Percentiles rank a stretch among this genome's conserved stretches.
These are phyloP conservation scores for human (Homo sapiens) DNA, from an alignment of 2,113 vertebrate species.

Conservation along the genomic window DNA sequence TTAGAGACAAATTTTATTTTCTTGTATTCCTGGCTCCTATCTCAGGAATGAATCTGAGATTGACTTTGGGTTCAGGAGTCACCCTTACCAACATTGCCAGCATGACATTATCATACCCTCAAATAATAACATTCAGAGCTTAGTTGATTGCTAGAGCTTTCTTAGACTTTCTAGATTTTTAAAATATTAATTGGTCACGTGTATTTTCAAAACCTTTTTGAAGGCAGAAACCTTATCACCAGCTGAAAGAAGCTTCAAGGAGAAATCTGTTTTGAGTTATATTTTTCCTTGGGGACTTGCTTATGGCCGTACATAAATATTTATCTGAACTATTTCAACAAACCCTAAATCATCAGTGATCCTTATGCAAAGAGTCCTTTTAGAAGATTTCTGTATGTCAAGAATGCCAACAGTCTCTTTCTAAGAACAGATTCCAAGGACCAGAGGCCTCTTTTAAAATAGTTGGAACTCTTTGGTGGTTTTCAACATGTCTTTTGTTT, in stretches of 20 bases:
- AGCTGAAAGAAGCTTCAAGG: conserved; percentile 60
- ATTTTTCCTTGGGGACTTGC: conserved; percentile 72
- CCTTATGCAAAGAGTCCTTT: conserved; percentile 59
- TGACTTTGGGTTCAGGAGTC: background rate
- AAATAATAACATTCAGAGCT: background rate
- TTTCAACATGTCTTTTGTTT: conserved; percentile 66
- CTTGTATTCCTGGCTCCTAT: background rate
- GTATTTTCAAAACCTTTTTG: conserved; percentile 71
- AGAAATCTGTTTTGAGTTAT: conserved; percentile 75
- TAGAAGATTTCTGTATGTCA: conserved; percentile 62
- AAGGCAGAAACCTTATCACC: conserved; percentile 68
- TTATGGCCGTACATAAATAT: conserved; percentile 74
- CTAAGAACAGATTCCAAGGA: conserved; percentile 41
- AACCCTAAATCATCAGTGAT: conserved; percentile 68
- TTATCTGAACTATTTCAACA: conserved; percentile 74
- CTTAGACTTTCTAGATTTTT: conserved; percentile 38
- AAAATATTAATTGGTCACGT: conserved; percentile 59
- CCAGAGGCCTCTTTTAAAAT: conserved; percentile 43
- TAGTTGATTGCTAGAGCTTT: background rate
- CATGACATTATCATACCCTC: background rate
- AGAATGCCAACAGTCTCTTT: conserved; percentile 69
- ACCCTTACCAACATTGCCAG: background rate
- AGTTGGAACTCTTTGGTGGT: conserved; percentile 49
- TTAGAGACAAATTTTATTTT: conserved; percentile 12
- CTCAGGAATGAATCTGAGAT: background rate